These are phyloP conservation scores for Heteromormyrus szaboi DNA, from an alignment of 2,797 vertebrate species.

Conservation along the genomic window DNA sequence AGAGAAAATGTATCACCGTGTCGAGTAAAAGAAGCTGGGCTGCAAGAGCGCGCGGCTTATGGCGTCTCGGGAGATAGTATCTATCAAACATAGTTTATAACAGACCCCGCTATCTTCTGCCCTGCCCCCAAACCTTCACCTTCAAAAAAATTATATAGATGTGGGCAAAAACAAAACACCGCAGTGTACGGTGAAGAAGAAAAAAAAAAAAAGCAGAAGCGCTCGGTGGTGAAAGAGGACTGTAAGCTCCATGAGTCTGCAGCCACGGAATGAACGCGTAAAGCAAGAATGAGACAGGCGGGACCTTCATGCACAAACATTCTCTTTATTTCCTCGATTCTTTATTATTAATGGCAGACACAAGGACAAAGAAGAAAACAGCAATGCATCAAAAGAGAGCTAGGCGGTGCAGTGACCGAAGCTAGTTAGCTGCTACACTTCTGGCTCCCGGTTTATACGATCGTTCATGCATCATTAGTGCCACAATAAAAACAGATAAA, in stretches of 20 bases:
- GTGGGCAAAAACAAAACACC: not conserved
- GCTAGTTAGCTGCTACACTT: not conserved
- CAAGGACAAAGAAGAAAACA: not conserved
- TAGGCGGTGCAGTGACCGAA: not conserved
- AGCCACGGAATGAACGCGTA: not conserved
- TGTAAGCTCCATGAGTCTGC: not conserved
- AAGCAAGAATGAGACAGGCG: not conserved
- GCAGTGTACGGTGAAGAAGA: not conserved
- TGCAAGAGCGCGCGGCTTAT: not conserved
- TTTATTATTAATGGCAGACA: not conserved
- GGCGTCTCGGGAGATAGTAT: not conserved
- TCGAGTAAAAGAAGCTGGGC: not conserved
- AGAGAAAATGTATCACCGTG: not conserved
- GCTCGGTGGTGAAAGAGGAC: not conserved
- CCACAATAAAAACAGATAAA: not conserved
- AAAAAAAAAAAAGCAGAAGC: not conserved
- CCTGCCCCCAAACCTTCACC: not conserved
- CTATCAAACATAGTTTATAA: not conserved
- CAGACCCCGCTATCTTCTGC: not conserved
- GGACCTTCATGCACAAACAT: not conserved
- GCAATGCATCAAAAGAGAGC: not conserved
- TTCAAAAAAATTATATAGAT: not conserved
- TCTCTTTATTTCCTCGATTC: not conserved
- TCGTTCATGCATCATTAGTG: not conserved
- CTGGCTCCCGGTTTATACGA: not conserved